Evolutionary conservation across 2,888 invertebrate species (phyloP).

Genomic region (Pycnomerus fuliginosus): DNA sequence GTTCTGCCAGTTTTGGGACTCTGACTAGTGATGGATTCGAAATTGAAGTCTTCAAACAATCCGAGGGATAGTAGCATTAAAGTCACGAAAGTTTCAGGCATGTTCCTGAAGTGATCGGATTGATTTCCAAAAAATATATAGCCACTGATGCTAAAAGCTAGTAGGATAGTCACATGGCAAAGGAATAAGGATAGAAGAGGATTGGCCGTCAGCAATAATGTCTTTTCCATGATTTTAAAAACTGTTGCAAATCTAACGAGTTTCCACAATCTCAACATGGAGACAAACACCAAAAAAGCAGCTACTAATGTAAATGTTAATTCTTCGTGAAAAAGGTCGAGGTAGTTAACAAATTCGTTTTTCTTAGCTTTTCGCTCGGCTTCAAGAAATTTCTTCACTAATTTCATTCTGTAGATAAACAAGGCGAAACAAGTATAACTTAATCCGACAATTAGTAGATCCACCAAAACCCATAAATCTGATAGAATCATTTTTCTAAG

Average conservation of each 20-base stretch:
- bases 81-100: too few species aligned
- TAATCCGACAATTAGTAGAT: conserved; percentile 33
- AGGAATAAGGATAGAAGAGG: conserved; percentile 30
- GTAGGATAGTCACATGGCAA: conserved; percentile 21
- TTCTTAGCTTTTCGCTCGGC: conserved; percentile 31
- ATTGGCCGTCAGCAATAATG: conserved; percentile 26
- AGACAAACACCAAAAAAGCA: conserved; percentile 37
- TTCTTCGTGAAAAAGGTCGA: conserved; percentile 34
- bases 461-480: conserved; percentile 36
- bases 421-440: conserved; percentile 29
- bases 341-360: conserved; percentile 42
- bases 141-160: conserved; percentile 10
- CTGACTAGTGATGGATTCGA: too few species aligned
- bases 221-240: conserved; percentile 39
- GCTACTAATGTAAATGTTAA: conserved; percentile 30
- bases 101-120: too few species aligned
- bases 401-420: conserved; percentile 26
- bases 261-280: conserved; percentile 43
- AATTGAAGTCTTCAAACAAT: too few species aligned
- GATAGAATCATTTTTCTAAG: conserved; percentile 22
- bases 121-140: too few species aligned
- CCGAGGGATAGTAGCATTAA: too few species aligned
- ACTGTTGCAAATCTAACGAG: conserved; percentile 38
- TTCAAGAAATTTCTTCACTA: conserved; percentile 28
- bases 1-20: too few species aligned